Conservation (phyloP, 2,888 invertebrate species). For the Rhorus exstirpatorius region DNA sequence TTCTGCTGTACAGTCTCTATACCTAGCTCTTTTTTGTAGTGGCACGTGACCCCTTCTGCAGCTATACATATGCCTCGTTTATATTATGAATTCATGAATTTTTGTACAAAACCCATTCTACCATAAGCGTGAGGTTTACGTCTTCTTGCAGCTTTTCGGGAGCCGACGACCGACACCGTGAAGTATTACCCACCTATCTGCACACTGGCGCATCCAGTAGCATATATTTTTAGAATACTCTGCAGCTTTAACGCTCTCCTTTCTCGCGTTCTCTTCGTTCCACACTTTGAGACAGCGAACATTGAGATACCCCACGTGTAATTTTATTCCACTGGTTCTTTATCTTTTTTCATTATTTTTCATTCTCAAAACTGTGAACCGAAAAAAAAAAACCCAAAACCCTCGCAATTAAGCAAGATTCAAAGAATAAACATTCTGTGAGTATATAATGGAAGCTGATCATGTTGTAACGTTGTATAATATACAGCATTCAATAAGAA, state of each 20-base stretch:
- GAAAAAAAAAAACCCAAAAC: slow-evolving; percentile 7
- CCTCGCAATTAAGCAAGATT: slow-evolving; percentile 4
- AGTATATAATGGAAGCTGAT: neutral
- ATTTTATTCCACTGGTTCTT: slow-evolving; percentile 37
- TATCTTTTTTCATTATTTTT: slow-evolving; percentile 1
- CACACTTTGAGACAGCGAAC: slow-evolving; percentile 61
- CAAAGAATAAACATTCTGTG: neutral
- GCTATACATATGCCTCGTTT: slow-evolving; percentile 64
- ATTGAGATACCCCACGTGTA: slow-evolving; percentile 54
- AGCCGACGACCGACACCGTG: slow-evolving; percentile 32
- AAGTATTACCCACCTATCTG: slow-evolving; percentile 61
- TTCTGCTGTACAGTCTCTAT: neutral
- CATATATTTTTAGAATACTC: slow-evolving; percentile 62
- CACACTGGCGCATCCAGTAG: slow-evolving; percentile 51
- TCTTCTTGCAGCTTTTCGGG: slow-evolving; percentile 11
- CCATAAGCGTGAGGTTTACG: slow-evolving; percentile 6
- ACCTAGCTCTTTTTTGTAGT: slow-evolving; percentile 21
- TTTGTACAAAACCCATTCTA: slow-evolving; percentile 43
- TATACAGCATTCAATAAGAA: no score
- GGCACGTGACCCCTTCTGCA: slow-evolving; percentile 50
- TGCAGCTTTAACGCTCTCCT: slow-evolving; percentile 49
- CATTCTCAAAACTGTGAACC: neutral
- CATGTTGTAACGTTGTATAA: no score
- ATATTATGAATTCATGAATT: slow-evolving; percentile 75
- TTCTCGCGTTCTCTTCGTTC: slow-evolving; percentile 58